Conservation (phyloP, 2,888 invertebrate species). For the Agonum fuliginosum region DNA sequence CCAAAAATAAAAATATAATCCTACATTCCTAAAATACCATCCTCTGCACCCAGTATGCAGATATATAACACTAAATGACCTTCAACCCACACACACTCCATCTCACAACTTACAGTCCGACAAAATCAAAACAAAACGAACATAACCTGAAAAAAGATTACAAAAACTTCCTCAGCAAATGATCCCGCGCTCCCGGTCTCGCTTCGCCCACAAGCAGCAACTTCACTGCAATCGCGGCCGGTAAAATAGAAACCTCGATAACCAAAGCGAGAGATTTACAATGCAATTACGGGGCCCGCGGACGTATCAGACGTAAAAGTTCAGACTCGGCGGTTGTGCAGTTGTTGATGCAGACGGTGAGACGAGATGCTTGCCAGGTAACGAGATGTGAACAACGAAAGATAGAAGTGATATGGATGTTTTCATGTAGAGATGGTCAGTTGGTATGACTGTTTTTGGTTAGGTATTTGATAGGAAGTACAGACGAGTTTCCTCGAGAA, state of each 20-base stretch:
- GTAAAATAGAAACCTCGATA: slow-evolving; percentile 49
- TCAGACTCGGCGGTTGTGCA: neutral
- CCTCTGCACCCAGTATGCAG: slow-evolving; percentile 8
- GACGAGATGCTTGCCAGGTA: too few species aligned
- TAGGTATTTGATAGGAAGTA: slow-evolving; percentile 5
- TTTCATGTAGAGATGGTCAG: slow-evolving; percentile 5
- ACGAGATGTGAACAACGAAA: slow-evolving; percentile 33
- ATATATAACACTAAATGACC: slow-evolving; percentile 41
- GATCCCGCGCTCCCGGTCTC: slow-evolving; percentile 28
- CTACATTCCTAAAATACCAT: neutral
- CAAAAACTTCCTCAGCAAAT: slow-evolving; percentile 19
- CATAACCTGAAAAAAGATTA: slow-evolving; percentile 23
- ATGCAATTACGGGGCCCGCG: slow-evolving; percentile 43
- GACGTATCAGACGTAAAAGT: slow-evolving; percentile 14
- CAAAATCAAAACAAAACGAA: slow-evolving; percentile 37
- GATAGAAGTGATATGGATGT: slow-evolving; percentile 27
- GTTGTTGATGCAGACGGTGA: slow-evolving; percentile 40
- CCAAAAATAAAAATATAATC: neutral
- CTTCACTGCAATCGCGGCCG: slow-evolving; percentile 21
- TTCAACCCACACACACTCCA: slow-evolving; percentile 34
- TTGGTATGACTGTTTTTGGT: slow-evolving; percentile 2
- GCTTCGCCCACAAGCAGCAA: slow-evolving; percentile 13
- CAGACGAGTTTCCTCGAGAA: too few species aligned
- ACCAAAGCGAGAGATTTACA: slow-evolving; percentile 50
- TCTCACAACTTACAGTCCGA: slow-evolving; percentile 7